phyloP scores from a whole-genome alignment of 1,140 invertebrate species.

The Monochamus saltuarius region DNA sequence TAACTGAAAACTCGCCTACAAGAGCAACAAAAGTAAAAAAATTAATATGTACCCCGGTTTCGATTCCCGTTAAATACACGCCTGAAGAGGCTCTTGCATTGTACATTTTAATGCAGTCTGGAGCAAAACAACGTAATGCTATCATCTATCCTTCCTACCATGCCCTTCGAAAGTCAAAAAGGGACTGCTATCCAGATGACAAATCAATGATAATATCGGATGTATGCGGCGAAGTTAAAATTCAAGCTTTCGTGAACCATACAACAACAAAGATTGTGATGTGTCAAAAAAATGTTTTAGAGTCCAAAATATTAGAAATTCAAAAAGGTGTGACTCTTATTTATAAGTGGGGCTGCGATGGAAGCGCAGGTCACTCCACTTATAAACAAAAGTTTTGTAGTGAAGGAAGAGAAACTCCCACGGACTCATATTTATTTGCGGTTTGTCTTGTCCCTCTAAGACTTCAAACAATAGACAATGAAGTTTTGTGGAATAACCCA shows the following conservation, averaged over 20 bases:
- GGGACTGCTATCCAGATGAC: slow-evolving; percentile 18
- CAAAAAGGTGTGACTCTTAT: background rate
- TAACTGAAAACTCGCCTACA: too few relatives aligned
- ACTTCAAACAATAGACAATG: slow-evolving; percentile 7
- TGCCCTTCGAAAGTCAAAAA: slow-evolving; percentile 3
- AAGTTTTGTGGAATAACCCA: slow-evolving; percentile 15
- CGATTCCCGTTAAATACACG: too few relatives aligned
- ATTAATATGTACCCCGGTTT: too few relatives aligned
- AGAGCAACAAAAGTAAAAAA: too few relatives aligned
- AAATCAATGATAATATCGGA: too few relatives aligned
- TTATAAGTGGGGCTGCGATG: slow-evolving; percentile 1
- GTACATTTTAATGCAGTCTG: slow-evolving; percentile 7
- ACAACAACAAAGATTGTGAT: slow-evolving; percentile 10
- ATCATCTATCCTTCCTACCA: slow-evolving; percentile 11
- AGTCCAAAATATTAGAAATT: too few relatives aligned
- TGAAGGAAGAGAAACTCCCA: background rate
- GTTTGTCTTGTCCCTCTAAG: slow-evolving; percentile 13
- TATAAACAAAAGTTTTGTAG: background rate
- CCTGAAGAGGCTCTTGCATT: slow-evolving; percentile 2
- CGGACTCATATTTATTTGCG: slow-evolving; percentile 12
- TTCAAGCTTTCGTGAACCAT: slow-evolving; percentile 12
- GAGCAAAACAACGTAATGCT: background rate
- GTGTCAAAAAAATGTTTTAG: too few relatives aligned
- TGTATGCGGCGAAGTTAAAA: too few relatives aligned
- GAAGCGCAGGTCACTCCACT: background rate